Base-by-base conservation (phyloP, 2,113 vertebrate species). In the Corythornis vintsioides region DNA sequence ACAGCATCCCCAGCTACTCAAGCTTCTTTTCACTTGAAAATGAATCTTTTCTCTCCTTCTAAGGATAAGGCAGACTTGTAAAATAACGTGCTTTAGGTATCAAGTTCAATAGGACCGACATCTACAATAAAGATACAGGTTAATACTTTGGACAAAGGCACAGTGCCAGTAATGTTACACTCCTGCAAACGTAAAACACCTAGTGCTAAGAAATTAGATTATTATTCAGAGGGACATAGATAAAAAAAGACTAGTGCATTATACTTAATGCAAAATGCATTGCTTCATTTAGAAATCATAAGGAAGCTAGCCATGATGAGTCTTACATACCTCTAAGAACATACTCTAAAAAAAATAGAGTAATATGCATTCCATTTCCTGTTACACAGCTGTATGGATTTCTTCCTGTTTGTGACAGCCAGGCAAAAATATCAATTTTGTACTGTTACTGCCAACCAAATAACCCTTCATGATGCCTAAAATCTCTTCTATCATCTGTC, bases 31-130 rank as follows among this genome's bases (percentile, higher is more conserved):
- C 0, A 0, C 33, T 43, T 48, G 31, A 40, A 86, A 89, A 85
- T 0, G 0, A 65, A 86, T 20, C 48, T 21, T 64, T 61, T 11
- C 25, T 29, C 10, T 57, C 1, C 0, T 48, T n/a, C 47, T 56
- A 43, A 61, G 15, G 24, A 83, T 38, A 61, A 73, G 21, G 13
- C 31, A 89, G 70, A 22, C 28, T 63, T 25, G 10, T 1, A 63
- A 64, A 78, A 42, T 31, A 35, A 42, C 1, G 4, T 42, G 28
- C 11, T 66, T 60, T 33, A 81, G 6, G 25, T 71, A 21, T n/a
- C 78, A 61, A 74, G 31, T 45, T 73, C 65, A 59, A 7, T 2
- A 77, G 59, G 35, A 31, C 73, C 31, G 31, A 59, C 6, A 79
- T 45, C 26, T 45, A 40, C 19, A 70, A 15, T 5, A 7, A 24